Base-by-base conservation (phyloP, 2,797 vertebrate species). In the Enteromius fasciolatus region DNA sequence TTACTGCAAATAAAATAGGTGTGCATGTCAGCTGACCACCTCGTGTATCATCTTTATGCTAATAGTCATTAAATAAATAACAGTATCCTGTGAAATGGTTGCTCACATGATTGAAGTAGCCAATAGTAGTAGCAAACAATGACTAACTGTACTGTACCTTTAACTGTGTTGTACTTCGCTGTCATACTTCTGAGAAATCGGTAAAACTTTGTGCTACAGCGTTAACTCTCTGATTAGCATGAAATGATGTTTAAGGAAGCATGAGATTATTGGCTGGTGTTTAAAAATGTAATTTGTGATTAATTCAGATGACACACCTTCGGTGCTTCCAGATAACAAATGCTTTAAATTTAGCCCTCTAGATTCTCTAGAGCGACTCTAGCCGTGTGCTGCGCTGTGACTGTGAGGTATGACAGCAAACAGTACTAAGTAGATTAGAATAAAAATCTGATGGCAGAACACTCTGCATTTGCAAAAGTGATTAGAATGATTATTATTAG, bases 251-350 rank as follows among this genome's bases (percentile, higher is more conserved):
- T 33, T 59, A 25, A 59, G 52, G 31, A 41, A 75, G 52, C 52
- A 25, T 75, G 72, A 57, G 31, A 75, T 66, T 57, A 57, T 57
- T 52, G 52, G 52, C 52, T 59, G 33, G 73, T 75, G 31, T 75
- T 23, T 15, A 75, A 39, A 75, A 23, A 52, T 57, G 5, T 57
- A 75, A 75, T 39, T 57, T 75, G 33, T 57, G 72, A 39, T 75
- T 39, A 23, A 54, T 39, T 54, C 31, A 57, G 20, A 3, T 39
- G 50, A 75, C 20, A 75, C 10, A 57, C 3, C 46, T 39, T 1
- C 2, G 9, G 20, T 57, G 72, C 11, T 39, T 36, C 31, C 50
- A 61, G 59, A 61, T 12, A 75, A 41, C 52, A 75, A 75, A 41
- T 28, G 57, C 12, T 61, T 61, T 61, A 28, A 61, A 61, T 28